phyloP scores from a whole-genome alignment of 2,888 invertebrate species.

The Limnephilus marmoratus region DNA sequence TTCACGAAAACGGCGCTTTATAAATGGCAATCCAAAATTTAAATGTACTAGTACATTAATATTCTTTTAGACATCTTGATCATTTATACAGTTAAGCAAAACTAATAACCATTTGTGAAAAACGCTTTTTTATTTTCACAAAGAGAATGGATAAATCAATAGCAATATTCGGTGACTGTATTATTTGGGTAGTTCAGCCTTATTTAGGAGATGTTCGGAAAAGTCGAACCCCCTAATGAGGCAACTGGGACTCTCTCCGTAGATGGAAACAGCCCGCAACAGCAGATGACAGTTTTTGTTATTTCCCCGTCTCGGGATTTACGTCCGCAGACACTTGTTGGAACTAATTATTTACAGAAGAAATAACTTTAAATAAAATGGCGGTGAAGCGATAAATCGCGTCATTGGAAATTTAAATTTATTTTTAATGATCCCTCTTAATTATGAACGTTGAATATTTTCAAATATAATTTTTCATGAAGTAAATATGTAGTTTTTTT shows the following conservation, averaged over 20 bases:
- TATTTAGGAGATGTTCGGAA: conserved; percentile 15
- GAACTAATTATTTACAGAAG: background rate
- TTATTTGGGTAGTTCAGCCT: conserved; percentile 3
- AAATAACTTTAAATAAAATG: background rate
- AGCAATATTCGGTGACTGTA: background rate
- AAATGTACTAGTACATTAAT: too few relatives aligned
- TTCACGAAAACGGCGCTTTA: too few relatives aligned
- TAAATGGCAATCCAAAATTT: too few relatives aligned
- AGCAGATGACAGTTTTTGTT: background rate
- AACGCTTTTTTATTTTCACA: background rate
- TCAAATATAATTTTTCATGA: too few relatives aligned
- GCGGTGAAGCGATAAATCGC: background rate
- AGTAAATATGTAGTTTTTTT: too few relatives aligned
- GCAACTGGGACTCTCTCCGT: background rate
- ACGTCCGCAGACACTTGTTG: background rate
- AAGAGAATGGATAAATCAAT: background rate
- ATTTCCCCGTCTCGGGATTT: background rate
- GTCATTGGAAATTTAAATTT: background rate
- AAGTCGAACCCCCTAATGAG: conserved; percentile 37
- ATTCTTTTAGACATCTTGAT: too few relatives aligned
- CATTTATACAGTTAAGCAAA: background rate
- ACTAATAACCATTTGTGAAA: background rate
- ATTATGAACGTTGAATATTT: too few relatives aligned
- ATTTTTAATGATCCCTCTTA: too few relatives aligned
- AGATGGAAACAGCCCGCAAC: background rate